Evolutionary conservation across 2,888 invertebrate genomes (phyloP).

Genomic region (Plebejus argus): DNA sequence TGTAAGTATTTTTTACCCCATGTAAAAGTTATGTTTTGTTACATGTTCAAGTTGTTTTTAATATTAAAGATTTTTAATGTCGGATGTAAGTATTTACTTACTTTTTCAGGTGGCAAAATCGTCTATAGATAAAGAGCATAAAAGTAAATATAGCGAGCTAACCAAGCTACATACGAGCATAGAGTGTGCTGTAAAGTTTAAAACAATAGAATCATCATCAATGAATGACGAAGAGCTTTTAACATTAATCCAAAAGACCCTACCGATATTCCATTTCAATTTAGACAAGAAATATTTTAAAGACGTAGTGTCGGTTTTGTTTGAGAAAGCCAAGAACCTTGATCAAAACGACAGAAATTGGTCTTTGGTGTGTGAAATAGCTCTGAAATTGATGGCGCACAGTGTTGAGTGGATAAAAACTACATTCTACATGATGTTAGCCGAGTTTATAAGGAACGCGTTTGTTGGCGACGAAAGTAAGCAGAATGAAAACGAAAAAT

Average conservation of each 20-base stretch:
- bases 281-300: conserved; percentile 77
- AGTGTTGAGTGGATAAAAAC: conserved; percentile 75
- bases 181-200: conserved; percentile 63
- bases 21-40: no score
- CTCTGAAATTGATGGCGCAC: conserved; percentile 80
- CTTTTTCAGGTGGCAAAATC: conserved; percentile 56
- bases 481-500: conserved; percentile 68
- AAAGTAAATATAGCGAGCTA: conserved; percentile 65
- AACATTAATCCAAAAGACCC: conserved; percentile 72
- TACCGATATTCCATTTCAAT: conserved; percentile 81
- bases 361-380: conserved; percentile 64
- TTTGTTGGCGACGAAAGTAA: conserved; percentile 75
- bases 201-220: conserved; percentile 57
- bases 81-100: not conserved
- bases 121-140: conserved; percentile 64
- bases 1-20: conserved; percentile 46
- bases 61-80: not conserved
- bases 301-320: conserved; percentile 63
- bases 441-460: conserved; percentile 74
- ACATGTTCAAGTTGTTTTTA: not conserved
- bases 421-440: conserved; percentile 78
- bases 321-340: conserved; percentile 58
- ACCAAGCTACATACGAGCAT: conserved; percentile 61
- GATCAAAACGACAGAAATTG: conserved; percentile 61
- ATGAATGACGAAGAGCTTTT: conserved; percentile 62